A percentile compares a stretch with the other conserved stretches of the same genome.
Evolutionary conservation across 2,888 invertebrate genomes (phyloP).

Genomic region (Buathra laborator): DNA sequence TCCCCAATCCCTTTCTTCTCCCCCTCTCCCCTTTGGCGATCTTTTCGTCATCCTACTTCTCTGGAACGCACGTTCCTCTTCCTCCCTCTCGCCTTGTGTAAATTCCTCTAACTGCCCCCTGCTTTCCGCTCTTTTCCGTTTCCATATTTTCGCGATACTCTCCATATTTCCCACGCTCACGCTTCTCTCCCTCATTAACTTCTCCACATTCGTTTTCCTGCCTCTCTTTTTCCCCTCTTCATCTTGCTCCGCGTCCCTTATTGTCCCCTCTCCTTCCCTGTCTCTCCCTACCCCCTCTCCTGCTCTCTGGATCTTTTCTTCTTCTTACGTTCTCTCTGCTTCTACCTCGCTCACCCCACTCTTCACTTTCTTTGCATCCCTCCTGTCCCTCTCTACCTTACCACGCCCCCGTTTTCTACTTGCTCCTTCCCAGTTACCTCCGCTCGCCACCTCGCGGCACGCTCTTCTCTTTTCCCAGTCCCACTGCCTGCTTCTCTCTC

Average conservation of each 20-base stretch:
- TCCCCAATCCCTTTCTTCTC: neutral
- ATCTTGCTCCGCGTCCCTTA: neutral
- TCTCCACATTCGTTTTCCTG: constrained; percentile 27
- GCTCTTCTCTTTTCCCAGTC: too few species aligned
- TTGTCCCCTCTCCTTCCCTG: neutral
- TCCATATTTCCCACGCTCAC: neutral
- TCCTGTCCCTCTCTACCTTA: too few species aligned
- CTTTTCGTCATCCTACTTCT: neutral
- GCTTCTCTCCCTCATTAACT: constrained; percentile 4
- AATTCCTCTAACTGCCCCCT: neutral
- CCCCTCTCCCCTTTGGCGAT: neutral
- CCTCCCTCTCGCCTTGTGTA: neutral
- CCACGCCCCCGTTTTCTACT: too few species aligned
- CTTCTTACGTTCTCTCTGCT: too few species aligned
- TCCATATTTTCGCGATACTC: neutral
- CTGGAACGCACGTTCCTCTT: neutral
- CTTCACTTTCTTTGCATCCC: too few species aligned
- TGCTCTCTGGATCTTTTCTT: neutral
- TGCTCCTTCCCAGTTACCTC: too few species aligned
- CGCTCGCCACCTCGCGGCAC: too few species aligned
- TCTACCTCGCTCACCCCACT: too few species aligned
- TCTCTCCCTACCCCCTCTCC: neutral
- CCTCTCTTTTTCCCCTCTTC: constrained; percentile 6
- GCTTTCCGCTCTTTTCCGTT: constrained; percentile 32
- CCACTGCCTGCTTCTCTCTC: too few species aligned